These are phyloP conservation scores for Chascanopsetta lugubris DNA, from an alignment of 2,113 vertebrate species.

Conservation along the genomic window DNA sequence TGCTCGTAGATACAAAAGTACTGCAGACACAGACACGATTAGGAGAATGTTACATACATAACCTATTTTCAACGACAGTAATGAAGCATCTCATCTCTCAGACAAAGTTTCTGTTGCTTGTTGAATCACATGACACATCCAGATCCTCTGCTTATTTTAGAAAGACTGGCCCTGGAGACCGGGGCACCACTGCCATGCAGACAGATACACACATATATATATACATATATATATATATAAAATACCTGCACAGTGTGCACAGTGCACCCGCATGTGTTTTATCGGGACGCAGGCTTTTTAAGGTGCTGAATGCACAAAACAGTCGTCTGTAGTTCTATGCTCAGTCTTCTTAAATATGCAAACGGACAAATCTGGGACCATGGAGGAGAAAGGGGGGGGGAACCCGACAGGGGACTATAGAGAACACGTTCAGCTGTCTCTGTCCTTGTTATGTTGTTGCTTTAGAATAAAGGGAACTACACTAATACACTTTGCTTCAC, in stretches of 20 bases:
- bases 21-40: too few species aligned
- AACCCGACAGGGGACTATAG: constrained; percentile 9
- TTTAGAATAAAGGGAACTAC: background rate
- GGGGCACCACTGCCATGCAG: constrained; percentile 10
- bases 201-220: background rate
- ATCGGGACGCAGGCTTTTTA: constrained; percentile 21
- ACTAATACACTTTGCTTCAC: background rate
- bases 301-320: constrained; percentile 57
- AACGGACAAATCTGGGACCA: constrained; percentile 20
- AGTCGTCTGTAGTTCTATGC: constrained; percentile 10
- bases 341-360: constrained; percentile 38
- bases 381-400: background rate
- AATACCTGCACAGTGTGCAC: background rate
- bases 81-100: too few species aligned
- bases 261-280: constrained; percentile 47
- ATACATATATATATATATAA: too few species aligned
- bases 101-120: too few species aligned
- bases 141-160: constrained; percentile 33
- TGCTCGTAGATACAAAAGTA: too few species aligned
- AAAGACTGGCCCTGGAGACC: constrained; percentile 20
- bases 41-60: background rate
- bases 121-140: background rate
- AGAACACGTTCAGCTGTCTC: constrained; percentile 15
- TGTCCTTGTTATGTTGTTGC: constrained; percentile 1
- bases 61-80: too few species aligned